Evolutionary conservation across 2,113 vertebrate genomes (phyloP).

Genomic region (Lichenostomus cassidix): DNA sequence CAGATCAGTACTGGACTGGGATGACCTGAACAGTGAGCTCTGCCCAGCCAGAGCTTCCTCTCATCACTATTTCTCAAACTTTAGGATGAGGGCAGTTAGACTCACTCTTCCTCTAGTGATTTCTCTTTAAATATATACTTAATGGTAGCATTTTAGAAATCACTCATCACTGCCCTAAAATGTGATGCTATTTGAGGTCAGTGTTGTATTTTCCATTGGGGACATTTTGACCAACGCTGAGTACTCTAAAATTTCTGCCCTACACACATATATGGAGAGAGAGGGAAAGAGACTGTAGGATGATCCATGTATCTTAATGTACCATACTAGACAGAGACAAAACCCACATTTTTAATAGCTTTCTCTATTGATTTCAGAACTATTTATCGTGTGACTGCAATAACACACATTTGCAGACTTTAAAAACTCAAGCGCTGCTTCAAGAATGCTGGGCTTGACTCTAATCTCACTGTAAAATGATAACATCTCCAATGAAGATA

Average conservation of each 20-base stretch:
- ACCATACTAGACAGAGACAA: slow-evolving; percentile 38
- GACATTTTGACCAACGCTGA: slow-evolving; percentile 13
- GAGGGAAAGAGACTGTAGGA: neutral
- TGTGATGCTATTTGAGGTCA: slow-evolving; percentile 40
- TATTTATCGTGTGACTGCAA: slow-evolving; percentile 19
- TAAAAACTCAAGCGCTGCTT: neutral
- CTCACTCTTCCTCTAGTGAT: neutral
- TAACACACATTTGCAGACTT: neutral
- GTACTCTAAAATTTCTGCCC: neutral
- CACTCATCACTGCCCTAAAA: slow-evolving; percentile 40
- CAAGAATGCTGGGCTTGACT: neutral
- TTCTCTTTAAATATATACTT: slow-evolving; percentile 21
- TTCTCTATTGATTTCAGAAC: slow-evolving; percentile 53
- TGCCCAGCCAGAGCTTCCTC: neutral
- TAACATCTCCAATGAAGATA: neutral
- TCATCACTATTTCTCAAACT: neutral
- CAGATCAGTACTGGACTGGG: neutral
- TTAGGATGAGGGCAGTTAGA: neutral
- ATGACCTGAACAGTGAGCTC: neutral
- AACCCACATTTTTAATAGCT: slow-evolving; percentile 62
- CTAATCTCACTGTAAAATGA: neutral
- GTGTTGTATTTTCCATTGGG: slow-evolving; percentile 19
- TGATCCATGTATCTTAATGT: slow-evolving; percentile 36
- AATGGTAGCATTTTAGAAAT: slow-evolving; percentile 25
- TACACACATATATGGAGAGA: neutral